Conservation (phyloP, 2,888 invertebrate genomes). For the Xanthorhoe designata region DNA sequence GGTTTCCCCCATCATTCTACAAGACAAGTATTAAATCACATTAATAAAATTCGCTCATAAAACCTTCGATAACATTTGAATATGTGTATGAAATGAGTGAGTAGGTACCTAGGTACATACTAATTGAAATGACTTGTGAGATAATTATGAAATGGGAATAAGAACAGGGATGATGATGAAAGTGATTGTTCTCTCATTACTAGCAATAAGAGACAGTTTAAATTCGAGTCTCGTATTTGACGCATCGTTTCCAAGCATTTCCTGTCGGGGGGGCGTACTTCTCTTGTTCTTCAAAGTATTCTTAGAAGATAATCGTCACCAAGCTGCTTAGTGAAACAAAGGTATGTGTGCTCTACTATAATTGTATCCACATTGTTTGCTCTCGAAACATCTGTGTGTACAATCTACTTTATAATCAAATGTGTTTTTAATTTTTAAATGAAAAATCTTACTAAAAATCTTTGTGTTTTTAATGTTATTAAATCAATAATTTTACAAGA, state of each 20-base stretch:
- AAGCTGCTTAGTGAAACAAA: not conserved
- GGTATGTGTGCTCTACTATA: slow-evolving; percentile 24
- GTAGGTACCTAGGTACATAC: no score
- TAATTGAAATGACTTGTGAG: no score
- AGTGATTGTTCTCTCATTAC: not conserved
- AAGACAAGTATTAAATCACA: no score
- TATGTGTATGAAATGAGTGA: no score
- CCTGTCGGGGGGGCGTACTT: not conserved
- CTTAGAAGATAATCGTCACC: not conserved
- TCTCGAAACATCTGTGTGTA: slow-evolving; percentile 50
- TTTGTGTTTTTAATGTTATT: slow-evolving; percentile 37
- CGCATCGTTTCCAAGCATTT: not conserved
- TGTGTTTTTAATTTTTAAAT: no score
- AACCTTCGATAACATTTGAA: no score
- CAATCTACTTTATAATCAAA: slow-evolving; percentile 40
- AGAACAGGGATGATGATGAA: no score
- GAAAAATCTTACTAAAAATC: no score
- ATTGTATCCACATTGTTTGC: slow-evolving; percentile 43
- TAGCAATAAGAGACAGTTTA: not conserved
- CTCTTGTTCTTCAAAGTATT: not conserved
- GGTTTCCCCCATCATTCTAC: no score
- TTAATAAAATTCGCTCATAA: no score
- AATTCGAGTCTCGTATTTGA: not conserved
- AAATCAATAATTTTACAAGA: slow-evolving; percentile 35
- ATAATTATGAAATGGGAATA: no score